Percentiles rank a stretch among this genome's conserved stretches.
phyloP scores from a whole-genome alignment of 2,113 vertebrate species.

The Prochilodus magdalenae region DNA sequence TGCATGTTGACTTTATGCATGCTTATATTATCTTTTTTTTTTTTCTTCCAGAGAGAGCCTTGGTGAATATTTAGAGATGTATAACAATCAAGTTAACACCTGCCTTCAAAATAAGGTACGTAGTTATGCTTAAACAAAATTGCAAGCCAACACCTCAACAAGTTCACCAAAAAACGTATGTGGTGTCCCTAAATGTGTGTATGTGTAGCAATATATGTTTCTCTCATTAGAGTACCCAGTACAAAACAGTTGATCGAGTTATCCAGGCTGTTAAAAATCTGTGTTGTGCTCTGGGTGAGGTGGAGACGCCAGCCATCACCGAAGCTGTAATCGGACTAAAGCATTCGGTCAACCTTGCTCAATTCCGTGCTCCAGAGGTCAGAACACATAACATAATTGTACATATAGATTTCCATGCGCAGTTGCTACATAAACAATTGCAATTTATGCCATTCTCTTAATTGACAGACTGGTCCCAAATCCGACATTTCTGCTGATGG shows the following conservation, averaged over 20 bases:
- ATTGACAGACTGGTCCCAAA: conserved; percentile 76
- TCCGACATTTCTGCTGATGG: conserved; percentile 71
- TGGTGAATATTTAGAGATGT: conserved; percentile 86
- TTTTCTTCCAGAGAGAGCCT: conserved; percentile 82
- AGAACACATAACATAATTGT: conserved; percentile 9
- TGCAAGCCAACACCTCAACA: background rate
- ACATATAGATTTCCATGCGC: background rate
- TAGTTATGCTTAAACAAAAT: conserved; percentile 17
- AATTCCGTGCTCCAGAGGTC: conserved; percentile 85
- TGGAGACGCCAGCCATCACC: conserved; percentile 88
- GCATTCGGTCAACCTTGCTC: conserved; percentile 87
- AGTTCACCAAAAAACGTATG: background rate
- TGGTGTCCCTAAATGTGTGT: no score
- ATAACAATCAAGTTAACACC: conserved; percentile 85
- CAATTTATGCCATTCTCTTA: conserved; percentile 10
- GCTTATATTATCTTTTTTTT: conserved; percentile 13
- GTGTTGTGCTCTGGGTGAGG: conserved; percentile 88
- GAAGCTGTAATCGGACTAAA: conserved; percentile 87
- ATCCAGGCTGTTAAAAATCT: conserved; percentile 91
- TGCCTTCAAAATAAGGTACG: conserved; percentile 89
- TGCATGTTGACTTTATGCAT: conserved; percentile 10
- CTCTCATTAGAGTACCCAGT: conserved; percentile 78
- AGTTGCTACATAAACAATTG: background rate
- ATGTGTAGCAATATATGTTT: background rate
- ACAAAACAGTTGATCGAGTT: conserved; percentile 87